Conservation (phyloP, 2,888 invertebrate species). For the Athalia rosae region DNA sequence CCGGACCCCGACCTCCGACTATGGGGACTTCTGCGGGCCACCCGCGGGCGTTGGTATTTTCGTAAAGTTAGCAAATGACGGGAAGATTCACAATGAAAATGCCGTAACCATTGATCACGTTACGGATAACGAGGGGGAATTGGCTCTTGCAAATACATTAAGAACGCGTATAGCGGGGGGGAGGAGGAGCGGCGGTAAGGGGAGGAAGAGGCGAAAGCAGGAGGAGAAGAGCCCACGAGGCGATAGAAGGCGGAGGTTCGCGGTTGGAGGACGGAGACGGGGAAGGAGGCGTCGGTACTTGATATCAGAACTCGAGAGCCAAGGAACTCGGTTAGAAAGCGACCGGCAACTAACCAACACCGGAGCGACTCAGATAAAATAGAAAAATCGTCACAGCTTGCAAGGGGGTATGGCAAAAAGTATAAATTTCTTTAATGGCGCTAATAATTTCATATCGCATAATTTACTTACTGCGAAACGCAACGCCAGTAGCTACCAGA, state of each 20-base stretch:
- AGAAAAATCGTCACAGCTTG: conserved; percentile 67
- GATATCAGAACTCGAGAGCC: conserved; percentile 43
- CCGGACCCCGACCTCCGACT: not conserved
- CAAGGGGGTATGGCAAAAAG: conserved; percentile 62
- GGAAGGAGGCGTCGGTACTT: conserved; percentile 48
- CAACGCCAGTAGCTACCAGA: conserved; percentile 73
- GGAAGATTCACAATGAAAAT: conserved; percentile 69
- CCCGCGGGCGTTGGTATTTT: conserved; percentile 20
- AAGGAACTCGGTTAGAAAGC: conserved; percentile 51
- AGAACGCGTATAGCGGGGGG: conserved; percentile 54
- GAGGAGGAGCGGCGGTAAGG: conserved; percentile 41
- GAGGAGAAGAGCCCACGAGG: conserved; percentile 18
- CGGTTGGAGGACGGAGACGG: conserved; percentile 43
- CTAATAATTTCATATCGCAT: conserved; percentile 74
- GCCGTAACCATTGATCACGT: conserved; percentile 70
- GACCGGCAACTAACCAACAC: conserved; percentile 43
- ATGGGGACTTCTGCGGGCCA: not conserved
- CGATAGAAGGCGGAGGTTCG: conserved; percentile 15
- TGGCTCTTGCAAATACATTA: conserved; percentile 72
- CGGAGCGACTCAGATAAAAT: conserved; percentile 63
- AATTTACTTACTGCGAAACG: conserved; percentile 74
- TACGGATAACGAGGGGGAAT: conserved; percentile 70
- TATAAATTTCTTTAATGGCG: conserved; percentile 74
- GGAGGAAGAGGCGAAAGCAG: conserved; percentile 55
- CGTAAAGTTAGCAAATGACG: conserved; percentile 56